These are phyloP conservation scores for Gymnocephalus cernua DNA, from an alignment of 2,113 vertebrate genomes.

Conservation along the genomic window DNA sequence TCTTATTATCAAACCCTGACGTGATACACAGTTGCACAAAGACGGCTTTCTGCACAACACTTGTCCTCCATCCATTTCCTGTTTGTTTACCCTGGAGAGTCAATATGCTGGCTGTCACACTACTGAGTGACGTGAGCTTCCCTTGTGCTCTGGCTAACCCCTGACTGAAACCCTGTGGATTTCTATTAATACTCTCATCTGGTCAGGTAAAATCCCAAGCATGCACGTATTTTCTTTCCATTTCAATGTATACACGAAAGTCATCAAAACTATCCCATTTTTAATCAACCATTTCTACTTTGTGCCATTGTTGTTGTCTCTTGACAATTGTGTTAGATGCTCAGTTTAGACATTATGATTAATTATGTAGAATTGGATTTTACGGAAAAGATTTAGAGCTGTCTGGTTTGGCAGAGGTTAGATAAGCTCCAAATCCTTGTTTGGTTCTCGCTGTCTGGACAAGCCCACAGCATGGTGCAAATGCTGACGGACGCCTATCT, in stretches of 20 bases:
- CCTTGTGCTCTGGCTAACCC: slow-evolving; percentile 47
- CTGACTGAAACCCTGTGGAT: slow-evolving; percentile 32
- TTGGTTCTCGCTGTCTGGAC: slow-evolving; percentile 62
- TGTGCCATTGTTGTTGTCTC: slow-evolving; percentile 1
- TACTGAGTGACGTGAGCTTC: slow-evolving; percentile 30
- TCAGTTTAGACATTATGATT: slow-evolving; percentile 52
- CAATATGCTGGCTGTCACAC: slow-evolving; percentile 42
- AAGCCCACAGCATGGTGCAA: slow-evolving; percentile 16
- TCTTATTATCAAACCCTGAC: background rate
- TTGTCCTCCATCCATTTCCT: slow-evolving; percentile 55
- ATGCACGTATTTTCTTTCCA: background rate
- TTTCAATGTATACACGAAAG: background rate
- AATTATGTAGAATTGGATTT: slow-evolving; percentile 74
- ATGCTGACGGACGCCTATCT: slow-evolving; percentile 34
- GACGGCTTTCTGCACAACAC: slow-evolving; percentile 8
- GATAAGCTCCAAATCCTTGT: slow-evolving; percentile 76
- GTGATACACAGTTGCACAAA: slow-evolving; percentile 3
- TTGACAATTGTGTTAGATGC: background rate
- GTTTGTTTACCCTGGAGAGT: slow-evolving; percentile 64
- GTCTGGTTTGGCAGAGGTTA: slow-evolving; percentile 68
- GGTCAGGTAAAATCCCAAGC: slow-evolving; percentile 28
- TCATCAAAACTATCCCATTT: too few relatives aligned
- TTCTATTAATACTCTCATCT: slow-evolving; percentile 59
- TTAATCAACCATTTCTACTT: background rate
- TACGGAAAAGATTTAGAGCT: slow-evolving; percentile 62